Evolutionary conservation across 2,888 invertebrate species (phyloP).

Genomic region (Cancer borealis): DNA sequence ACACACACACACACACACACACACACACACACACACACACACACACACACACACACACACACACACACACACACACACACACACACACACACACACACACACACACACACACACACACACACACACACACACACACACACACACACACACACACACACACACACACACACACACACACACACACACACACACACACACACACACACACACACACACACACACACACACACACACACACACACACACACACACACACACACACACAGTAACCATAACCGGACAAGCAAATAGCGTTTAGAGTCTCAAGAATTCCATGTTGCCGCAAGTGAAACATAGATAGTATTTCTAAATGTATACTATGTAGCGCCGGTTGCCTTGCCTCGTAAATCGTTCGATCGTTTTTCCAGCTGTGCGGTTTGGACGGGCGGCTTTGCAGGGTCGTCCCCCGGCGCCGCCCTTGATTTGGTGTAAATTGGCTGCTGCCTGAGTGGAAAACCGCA

Average conservation of each 20-base stretch:
- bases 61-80: too few relatives aligned
- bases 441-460: background rate
- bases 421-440: constrained; percentile 14
- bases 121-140: too few relatives aligned
- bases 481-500: constrained; percentile 27
- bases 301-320: background rate
- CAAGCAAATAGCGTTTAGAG: background rate
- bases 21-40: too few relatives aligned
- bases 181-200: too few relatives aligned
- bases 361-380: background rate
- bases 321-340: background rate
- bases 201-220: too few relatives aligned
- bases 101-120: background rate
- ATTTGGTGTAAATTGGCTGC: constrained; percentile 10
- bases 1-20: too few relatives aligned
- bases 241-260: background rate
- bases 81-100: background rate
- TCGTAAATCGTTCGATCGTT: background rate
- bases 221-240: background rate
- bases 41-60: too few relatives aligned
- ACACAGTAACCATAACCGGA: too few relatives aligned
- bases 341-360: background rate
- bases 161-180: too few relatives aligned
- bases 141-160: too few relatives aligned
- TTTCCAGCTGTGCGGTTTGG: background rate